A percentile compares a stretch with the other conserved stretches of the same genome.
Evolutionary conservation across 2,888 invertebrate genomes (phyloP).

Genomic region (Synergus itoensis): DNA sequence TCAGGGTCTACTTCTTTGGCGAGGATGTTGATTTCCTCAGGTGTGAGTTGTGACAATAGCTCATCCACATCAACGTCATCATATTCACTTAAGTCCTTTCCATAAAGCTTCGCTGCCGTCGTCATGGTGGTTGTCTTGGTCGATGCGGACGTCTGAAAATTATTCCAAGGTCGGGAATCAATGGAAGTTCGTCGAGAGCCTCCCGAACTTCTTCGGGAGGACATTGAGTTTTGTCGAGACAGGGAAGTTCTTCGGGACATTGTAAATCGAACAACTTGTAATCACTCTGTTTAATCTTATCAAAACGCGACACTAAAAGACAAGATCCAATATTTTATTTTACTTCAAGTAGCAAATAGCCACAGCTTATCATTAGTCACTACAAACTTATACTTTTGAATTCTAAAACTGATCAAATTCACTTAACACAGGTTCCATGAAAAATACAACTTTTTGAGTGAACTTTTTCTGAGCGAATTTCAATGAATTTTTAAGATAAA

Average conservation of each 20-base stretch:
- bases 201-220: constrained; percentile 30
- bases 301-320: neutral
- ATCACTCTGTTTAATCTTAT: constrained; percentile 6
- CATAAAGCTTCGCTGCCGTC: constrained; percentile 93
- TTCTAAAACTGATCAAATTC: neutral
- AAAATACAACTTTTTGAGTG: neutral
- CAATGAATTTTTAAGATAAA: no score
- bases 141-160: constrained; percentile 91
- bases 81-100: constrained; percentile 93
- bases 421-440: neutral
- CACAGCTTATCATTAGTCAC: neutral
- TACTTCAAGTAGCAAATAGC: neutral
- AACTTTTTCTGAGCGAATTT: neutral
- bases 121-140: constrained; percentile 94
- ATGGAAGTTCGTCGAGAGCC: constrained; percentile 21
- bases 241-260: constrained; percentile 39
- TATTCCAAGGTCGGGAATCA: constrained; percentile 36
- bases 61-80: constrained; percentile 98
- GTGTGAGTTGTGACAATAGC: constrained; percentile 93
- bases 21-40: constrained; percentile 97
- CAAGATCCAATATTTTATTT: neutral
- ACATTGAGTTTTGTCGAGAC: constrained; percentile 24
- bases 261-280: neutral
- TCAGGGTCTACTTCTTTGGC: constrained; percentile 99
- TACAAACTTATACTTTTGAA: neutral